These are phyloP conservation scores for Chlorospingus flavigularis DNA, from an alignment of 2,797 vertebrate genomes.

Conservation along the genomic window DNA sequence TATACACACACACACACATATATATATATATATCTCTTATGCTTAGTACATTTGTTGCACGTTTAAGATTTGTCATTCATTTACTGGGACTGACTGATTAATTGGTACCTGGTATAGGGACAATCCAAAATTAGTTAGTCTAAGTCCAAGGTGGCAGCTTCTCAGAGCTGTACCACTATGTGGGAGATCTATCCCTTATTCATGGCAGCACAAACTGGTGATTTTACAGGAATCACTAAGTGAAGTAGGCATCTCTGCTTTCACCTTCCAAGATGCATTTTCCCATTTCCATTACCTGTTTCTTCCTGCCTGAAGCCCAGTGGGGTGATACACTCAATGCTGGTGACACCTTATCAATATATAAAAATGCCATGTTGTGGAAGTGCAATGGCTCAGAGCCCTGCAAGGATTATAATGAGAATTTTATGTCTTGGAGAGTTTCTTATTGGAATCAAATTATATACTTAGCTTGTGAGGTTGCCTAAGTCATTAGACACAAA, in stretches of 20 bases:
- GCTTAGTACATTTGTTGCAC: not conserved
- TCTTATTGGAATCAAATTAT: slow-evolving; percentile 38
- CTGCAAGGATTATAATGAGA: slow-evolving; percentile 16
- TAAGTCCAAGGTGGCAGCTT: not conserved
- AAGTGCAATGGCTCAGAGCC: not conserved
- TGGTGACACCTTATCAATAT: slow-evolving; percentile 24
- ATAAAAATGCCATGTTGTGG: not conserved
- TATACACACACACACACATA: not conserved
- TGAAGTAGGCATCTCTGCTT: not conserved
- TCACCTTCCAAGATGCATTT: not conserved
- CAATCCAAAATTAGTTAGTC: not conserved
- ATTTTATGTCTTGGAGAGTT: slow-evolving; percentile 27
- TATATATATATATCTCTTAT: not conserved
- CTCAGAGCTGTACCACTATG: not conserved
- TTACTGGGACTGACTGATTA: not conserved
- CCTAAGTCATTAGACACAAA: not conserved
- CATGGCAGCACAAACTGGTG: not conserved
- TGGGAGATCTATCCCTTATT: not conserved
- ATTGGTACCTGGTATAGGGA: not conserved
- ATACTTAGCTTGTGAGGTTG: slow-evolving; percentile 2
- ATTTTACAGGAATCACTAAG: not conserved
- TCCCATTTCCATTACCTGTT: not conserved
- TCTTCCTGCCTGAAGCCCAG: not conserved
- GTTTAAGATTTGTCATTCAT: not conserved
- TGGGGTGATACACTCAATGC: not conserved